These are phyloP conservation scores for Rhaphigaster nebulosa DNA, from an alignment of 2,888 invertebrate species.

Conservation along the genomic window DNA sequence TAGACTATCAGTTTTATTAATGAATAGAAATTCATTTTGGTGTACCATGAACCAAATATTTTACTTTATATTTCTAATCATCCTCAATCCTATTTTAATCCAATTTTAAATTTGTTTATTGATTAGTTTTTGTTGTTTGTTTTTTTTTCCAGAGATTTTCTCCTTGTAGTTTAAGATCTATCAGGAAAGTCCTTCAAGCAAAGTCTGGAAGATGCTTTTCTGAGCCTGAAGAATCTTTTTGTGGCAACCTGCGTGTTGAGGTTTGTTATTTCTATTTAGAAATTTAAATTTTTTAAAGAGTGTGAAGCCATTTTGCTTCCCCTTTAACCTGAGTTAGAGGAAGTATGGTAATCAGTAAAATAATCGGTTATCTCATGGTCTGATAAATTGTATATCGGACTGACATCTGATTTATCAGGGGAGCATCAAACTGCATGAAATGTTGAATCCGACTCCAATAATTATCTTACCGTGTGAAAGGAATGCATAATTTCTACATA, in stretches of 20 bases:
- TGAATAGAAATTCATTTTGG: neutral
- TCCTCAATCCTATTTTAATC: neutral
- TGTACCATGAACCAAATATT: neutral
- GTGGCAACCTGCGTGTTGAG: slow-evolving; percentile 95
- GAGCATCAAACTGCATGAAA: too few relatives aligned
- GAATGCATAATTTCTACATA: too few relatives aligned
- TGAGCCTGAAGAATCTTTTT: slow-evolving; percentile 95
- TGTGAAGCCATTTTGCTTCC: neutral
- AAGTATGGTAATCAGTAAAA: neutral
- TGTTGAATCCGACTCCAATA: too few relatives aligned
- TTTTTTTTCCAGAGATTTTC: slow-evolving; percentile 83
- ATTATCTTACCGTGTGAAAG: too few relatives aligned
- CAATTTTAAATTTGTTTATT: neutral
- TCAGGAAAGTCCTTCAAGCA: slow-evolving; percentile 91
- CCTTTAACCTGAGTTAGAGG: neutral
- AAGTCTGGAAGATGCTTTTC: slow-evolving; percentile 94
- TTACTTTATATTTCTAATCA: neutral
- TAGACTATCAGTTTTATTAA: neutral
- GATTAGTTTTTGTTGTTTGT: neutral
- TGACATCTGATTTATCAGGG: too few relatives aligned
- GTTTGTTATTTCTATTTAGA: slow-evolving; percentile 62
- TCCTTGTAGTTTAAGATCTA: slow-evolving; percentile 93
- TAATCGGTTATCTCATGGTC: too few relatives aligned
- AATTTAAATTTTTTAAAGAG: neutral
- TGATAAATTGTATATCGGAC: too few relatives aligned